Evolutionary conservation across 2,888 invertebrate species (phyloP), one percentile per base, ranked within the genome.

Genomic region (Gandaritis pyraliata): DNA sequence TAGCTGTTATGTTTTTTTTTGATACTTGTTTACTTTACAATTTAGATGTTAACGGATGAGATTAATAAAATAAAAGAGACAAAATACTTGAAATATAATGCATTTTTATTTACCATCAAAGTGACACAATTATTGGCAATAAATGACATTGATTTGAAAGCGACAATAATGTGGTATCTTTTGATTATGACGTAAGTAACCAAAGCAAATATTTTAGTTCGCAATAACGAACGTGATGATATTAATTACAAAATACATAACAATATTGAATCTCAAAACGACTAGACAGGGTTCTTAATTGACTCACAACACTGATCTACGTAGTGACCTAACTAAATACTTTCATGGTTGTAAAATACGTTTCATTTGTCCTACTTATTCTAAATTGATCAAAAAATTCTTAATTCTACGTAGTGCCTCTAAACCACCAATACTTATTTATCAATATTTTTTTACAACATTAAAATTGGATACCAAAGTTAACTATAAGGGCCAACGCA

Each of bases 241-340:
- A 52, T 51, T 57, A 39, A 39, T 29, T 56, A 60, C 15, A 57
- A 62, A 55, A 39, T 68, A 67, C 41, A 62, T 58, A 61, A 58
- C 56, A 73, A 33, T 71, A 79, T 77, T 77, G 58, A 87, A 89
- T 87, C 83, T 89, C 85, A 83, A 86, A 87, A 85, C 82, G 90
- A 90, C 90, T 90, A 90, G 90, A 90, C 79, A 77, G 76, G 78
- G 72, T n/a, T 78, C 75, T 73, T 85, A 88, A 89, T 88, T 88
- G 88, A 90, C 87, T 82, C 75, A 87, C 82, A 85, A 88, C 83
- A 87, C 77, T 78, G 70, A 83, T 67, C 76, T 81, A 81, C 72
- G 53, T 67, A 58, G 71, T 77, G 71, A 75, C 48, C 57, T 62
- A 67, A 50, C 51, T 52, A 47, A 43, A 51, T 33, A 43, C 8